phyloP scores from a whole-genome alignment of 2,797 vertebrate species.

The Crax fasciolata region DNA sequence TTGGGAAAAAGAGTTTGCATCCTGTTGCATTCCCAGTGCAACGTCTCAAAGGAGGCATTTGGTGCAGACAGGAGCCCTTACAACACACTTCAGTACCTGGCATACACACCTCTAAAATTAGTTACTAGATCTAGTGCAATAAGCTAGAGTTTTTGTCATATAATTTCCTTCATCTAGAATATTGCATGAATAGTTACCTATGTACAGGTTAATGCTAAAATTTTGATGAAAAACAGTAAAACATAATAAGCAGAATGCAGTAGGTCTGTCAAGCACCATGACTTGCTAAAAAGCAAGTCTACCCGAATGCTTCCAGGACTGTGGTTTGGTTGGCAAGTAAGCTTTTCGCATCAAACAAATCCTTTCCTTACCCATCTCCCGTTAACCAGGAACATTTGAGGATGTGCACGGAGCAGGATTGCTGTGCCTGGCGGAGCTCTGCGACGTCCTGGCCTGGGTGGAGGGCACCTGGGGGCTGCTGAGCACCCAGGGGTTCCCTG shows the following conservation, averaged over 20 bases:
- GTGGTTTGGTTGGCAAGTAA: background rate
- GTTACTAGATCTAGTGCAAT: background rate
- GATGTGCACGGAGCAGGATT: background rate
- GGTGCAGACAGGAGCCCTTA: background rate
- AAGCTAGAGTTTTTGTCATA: background rate
- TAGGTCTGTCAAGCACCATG: background rate
- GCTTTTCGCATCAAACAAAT: background rate
- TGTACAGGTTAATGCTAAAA: background rate
- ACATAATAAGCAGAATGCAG: background rate
- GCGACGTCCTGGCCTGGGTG: background rate
- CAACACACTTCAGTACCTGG: background rate
- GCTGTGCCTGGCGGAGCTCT: background rate
- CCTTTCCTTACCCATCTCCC: background rate
- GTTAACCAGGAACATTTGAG: background rate
- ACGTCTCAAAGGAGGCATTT: background rate
- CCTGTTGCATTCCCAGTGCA: background rate
- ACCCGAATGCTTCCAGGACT: background rate
- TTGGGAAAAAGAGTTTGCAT: background rate
- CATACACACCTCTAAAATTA: background rate
- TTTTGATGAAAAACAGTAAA: background rate
- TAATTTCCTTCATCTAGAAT: background rate
- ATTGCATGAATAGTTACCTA: background rate
- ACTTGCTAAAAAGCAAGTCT: background rate
- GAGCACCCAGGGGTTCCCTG: background rate
- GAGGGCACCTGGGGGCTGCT: background rate